Conservation (phyloP, 2,113 vertebrate species). For the Petromus typicus region DNA sequence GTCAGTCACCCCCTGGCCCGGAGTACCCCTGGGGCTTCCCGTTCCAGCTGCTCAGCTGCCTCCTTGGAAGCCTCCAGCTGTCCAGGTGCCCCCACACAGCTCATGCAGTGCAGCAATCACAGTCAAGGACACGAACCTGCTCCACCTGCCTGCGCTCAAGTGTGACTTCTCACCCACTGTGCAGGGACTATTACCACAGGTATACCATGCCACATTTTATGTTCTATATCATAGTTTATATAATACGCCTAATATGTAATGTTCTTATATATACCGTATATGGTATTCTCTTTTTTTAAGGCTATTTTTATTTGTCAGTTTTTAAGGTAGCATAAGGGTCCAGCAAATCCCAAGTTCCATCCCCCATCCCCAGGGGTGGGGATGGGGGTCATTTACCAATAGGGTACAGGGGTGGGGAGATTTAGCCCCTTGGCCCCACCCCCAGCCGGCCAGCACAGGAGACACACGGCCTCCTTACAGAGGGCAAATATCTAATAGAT, state of each 20-base stretch:
- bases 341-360: too few relatives aligned
- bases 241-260: background rate
- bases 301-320: too few relatives aligned
- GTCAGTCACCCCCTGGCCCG: background rate
- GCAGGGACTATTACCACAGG: background rate
- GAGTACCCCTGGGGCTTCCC: background rate
- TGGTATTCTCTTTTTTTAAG: too few relatives aligned
- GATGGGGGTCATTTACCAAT: too few relatives aligned
- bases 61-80: background rate
- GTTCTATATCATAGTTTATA: background rate
- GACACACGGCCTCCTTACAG: too few relatives aligned
- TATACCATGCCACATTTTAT: too few relatives aligned
- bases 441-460: too few relatives aligned
- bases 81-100: background rate
- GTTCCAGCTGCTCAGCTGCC: background rate
- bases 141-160: background rate
- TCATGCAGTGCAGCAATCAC: background rate
- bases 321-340: too few relatives aligned
- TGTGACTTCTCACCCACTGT: background rate
- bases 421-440: too few relatives aligned
- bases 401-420: too few relatives aligned
- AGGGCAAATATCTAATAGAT: background rate
- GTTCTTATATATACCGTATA: background rate
- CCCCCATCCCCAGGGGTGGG: too few relatives aligned
- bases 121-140: background rate